Conservation (phyloP, 2,888 invertebrate species). For the Gnatocerus cornutus region DNA sequence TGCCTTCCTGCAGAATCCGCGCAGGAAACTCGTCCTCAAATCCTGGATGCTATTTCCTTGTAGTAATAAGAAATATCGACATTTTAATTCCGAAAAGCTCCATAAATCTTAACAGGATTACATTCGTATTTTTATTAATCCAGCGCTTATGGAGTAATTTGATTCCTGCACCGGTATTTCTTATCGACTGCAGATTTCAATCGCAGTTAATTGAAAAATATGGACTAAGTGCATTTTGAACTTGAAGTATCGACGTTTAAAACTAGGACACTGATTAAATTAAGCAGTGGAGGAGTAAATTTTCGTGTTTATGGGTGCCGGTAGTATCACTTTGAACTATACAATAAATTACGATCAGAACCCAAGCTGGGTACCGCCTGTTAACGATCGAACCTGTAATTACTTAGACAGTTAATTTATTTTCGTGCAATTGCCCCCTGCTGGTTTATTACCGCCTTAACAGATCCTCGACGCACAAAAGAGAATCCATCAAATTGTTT, state of each 20-base stretch:
- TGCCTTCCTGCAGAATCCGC: neutral
- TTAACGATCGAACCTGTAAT: constrained; percentile 28
- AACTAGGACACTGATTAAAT: constrained; percentile 5
- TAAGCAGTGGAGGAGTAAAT: constrained; percentile 8
- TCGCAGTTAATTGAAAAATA: constrained; percentile 8
- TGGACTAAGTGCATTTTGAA: neutral
- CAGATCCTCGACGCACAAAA: neutral
- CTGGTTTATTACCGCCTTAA: constrained; percentile 8
- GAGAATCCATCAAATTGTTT: neutral
- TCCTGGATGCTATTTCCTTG: constrained; percentile 8
- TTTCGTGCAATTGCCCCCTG: constrained; percentile 3
- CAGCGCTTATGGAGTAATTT: constrained; percentile 25
- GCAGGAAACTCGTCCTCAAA: neutral
- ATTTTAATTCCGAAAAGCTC: constrained; percentile 19
- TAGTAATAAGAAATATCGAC: constrained; percentile 29
- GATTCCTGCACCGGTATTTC: constrained; percentile 18
- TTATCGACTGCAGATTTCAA: constrained; percentile 7
- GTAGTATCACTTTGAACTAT: constrained; percentile 14
- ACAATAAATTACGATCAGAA: constrained; percentile 22
- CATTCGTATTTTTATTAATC: constrained; percentile 32
- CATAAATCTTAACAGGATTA: constrained; percentile 33
- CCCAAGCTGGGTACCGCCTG: constrained; percentile 16
- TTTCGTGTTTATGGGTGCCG: constrained; percentile 20
- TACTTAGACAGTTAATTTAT: constrained; percentile 32
- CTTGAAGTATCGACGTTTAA: neutral